Conservation (phyloP, 2,113 vertebrate species). For the Melanocharis versteri region DNA sequence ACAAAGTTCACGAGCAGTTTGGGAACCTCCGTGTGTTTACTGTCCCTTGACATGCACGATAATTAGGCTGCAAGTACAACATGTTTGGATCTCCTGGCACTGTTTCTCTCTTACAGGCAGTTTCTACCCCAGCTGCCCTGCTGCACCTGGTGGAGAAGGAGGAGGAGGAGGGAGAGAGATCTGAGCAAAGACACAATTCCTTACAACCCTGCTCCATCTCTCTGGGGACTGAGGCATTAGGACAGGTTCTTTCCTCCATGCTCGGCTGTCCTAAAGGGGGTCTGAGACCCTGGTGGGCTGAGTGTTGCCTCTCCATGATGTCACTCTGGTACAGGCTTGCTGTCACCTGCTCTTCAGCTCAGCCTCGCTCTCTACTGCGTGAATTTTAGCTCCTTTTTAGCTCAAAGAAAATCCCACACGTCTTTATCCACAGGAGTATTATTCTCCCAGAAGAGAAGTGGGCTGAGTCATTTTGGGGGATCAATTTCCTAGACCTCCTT, state of each 20-base stretch:
- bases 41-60: not conserved
- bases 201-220: not conserved
- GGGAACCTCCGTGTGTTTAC: not conserved
- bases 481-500: not conserved
- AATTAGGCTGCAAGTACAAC: not conserved
- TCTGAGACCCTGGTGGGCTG: fast-evolving
- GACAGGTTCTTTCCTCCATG: not conserved
- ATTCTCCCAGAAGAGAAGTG: not conserved
- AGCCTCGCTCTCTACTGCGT: fast-evolving
- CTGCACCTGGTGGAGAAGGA: not conserved
- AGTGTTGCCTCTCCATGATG: not conserved
- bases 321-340: not conserved
- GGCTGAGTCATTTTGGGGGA: not conserved
- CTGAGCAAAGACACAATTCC: not conserved
- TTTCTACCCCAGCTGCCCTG: not conserved
- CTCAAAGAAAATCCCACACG: not conserved
- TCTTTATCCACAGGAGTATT: not conserved
- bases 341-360: not conserved
- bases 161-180: not conserved
- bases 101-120: not conserved
- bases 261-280: not conserved
- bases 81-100: not conserved
- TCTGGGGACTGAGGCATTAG: not conserved
- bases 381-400: not conserved
- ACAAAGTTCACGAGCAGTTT: not conserved